Conservation (phyloP, 2,113 vertebrate species). For the Triplophysa rosa region DNA sequence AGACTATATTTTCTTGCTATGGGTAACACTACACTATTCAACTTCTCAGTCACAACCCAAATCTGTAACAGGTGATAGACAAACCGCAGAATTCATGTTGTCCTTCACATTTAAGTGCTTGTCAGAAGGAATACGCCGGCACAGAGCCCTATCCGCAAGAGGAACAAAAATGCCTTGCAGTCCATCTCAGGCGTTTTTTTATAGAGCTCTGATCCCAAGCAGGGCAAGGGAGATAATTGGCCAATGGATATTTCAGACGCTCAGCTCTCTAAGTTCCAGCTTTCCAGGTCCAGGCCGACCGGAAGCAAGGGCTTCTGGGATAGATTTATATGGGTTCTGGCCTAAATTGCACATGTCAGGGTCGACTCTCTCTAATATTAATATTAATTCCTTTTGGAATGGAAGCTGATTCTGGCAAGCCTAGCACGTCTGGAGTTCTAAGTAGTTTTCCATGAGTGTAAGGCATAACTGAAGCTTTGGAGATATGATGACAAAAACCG, state of each 20-base stretch:
- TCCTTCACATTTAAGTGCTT: constrained; percentile 52
- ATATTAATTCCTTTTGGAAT: constrained; percentile 73
- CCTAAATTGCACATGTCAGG: constrained; percentile 72
- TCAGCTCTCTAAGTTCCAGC: constrained; percentile 42
- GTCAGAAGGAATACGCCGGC: constrained; percentile 41
- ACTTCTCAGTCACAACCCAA: constrained; percentile 45
- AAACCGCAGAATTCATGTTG: constrained; percentile 49
- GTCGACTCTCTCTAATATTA: constrained; percentile 71
- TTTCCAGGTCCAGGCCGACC: constrained; percentile 63
- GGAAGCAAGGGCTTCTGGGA: constrained; percentile 70
- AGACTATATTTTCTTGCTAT: constrained; percentile 27
- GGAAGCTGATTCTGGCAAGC: constrained; percentile 68
- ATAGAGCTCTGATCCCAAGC: constrained; percentile 42
- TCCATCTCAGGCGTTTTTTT: constrained; percentile 49
- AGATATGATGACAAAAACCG: constrained; percentile 74
- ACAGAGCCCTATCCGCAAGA: constrained; percentile 29
- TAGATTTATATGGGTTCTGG: constrained; percentile 70
- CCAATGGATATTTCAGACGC: constrained; percentile 63
- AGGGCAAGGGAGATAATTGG: constrained; percentile 55
- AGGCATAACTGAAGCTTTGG: constrained; percentile 66
- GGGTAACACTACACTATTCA: constrained; percentile 47
- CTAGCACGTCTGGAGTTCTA: constrained; percentile 65
- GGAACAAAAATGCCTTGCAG: constrained; percentile 41
- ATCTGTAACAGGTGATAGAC: constrained; percentile 54
- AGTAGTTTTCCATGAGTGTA: constrained; percentile 74